Evolutionary conservation across 2,888 invertebrate genomes (phyloP).

Genomic region (Chydorus sphaericus): DNA sequence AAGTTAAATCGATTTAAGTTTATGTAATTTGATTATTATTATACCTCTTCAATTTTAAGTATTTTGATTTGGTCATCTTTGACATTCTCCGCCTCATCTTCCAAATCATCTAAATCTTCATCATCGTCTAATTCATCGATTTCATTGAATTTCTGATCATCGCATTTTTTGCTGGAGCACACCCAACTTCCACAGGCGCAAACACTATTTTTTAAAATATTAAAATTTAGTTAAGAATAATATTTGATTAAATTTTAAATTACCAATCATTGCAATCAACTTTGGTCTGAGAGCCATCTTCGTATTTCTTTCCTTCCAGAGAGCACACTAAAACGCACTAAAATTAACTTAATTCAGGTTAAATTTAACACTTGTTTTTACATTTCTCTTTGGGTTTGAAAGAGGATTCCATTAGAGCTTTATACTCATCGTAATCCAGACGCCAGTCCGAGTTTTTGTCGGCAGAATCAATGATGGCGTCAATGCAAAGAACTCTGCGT

Average conservation of each 20-base stretch:
- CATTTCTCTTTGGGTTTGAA: conserved; percentile 17
- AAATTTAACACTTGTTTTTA: not conserved
- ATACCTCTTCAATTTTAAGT: conserved; percentile 9
- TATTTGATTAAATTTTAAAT: no score
- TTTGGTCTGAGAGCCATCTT: conserved; percentile 22
- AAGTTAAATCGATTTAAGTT: no score
- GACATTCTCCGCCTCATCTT: conserved; percentile 12
- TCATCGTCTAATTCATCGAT: conserved; percentile 9
- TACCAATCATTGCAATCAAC: conserved; percentile 24
- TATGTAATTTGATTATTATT: no score
- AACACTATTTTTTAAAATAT: conserved; percentile 19
- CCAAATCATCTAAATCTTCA: conserved; percentile 13
- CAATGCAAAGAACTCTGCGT: conserved; percentile 23
- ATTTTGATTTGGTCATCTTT: conserved; percentile 12
- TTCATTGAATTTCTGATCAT: conserved; percentile 9
- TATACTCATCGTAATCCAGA: conserved; percentile 23
- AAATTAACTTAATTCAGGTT: not conserved
- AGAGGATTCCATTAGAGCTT: conserved; percentile 20
- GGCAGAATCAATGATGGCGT: conserved; percentile 22
- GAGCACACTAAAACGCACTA: conserved; percentile 22
- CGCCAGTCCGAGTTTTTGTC: conserved; percentile 23
- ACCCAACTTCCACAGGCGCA: conserved; percentile 26
- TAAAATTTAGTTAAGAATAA: not conserved
- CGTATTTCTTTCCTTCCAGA: conserved; percentile 22
- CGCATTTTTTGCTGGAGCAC: conserved; percentile 21